Evolutionary conservation across 2,113 vertebrate species (phyloP), one percentile per base, ranked within the genome.

Genomic region (Haliaeetus leucogaster): DNA sequence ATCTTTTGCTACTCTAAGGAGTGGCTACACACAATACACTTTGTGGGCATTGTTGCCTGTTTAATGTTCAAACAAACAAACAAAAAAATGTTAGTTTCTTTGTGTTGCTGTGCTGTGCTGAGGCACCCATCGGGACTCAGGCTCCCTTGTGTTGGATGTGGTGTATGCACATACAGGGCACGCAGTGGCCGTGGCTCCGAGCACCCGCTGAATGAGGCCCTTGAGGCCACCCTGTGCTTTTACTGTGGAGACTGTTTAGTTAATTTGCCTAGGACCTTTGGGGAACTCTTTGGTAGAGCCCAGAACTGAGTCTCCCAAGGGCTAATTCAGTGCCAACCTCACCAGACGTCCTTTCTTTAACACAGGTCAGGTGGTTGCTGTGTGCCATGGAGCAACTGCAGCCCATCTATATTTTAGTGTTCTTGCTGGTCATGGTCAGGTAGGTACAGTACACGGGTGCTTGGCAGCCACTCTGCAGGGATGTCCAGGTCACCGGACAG

Each of bases 1-100:
- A 86, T 96, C 89, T 95, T 97, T 93, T 74, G 66, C 74, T 73
- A 3, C 82, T 82, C 42, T 70, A 78, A 93, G 94, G 95, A 95
- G 95, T 52, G 89, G 89, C 82, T 90, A 55, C 74, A 80, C 70
- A 92, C 66, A 85, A 80, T 94, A 40, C 48, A 29, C 93, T 87
- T 47, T 30, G 71, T 91, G 67, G 73, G 63, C 93, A 91, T 88
- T 94, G 95, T 87, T 93, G 77, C 81, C 81, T 91, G 94, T 92
- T 97, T 94, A 90, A 93, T 93, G 91, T 93, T 95, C 94, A 97
- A 95, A 90, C 91, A 94, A 66, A 43, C 38, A 42, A 63, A 61
- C n/a, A 66, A 66, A 74, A 74, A 48, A 56, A 70, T 6, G 45
- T 89, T 94, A 21, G 74, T 59, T 90, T 93, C 81, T 95, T 93